Evolutionary conservation across 2,113 vertebrate species (phyloP).

Genomic region (Daubentonia madagascariensis): DNA sequence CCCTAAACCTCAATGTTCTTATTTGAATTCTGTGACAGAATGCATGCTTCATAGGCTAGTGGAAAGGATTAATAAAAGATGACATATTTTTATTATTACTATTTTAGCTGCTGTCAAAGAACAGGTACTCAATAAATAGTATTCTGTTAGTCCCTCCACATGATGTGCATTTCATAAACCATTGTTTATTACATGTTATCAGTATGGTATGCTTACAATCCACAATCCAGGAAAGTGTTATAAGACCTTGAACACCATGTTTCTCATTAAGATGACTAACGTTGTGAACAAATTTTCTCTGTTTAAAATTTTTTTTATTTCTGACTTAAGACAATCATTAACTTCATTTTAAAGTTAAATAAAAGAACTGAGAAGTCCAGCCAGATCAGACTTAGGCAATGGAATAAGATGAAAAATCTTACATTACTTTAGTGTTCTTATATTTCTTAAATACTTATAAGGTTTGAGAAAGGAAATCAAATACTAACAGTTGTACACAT

Average conservation of each 20-base stretch:
- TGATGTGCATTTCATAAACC: not conserved
- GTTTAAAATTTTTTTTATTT: not conserved
- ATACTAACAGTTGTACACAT: not conserved
- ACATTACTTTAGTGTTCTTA: not conserved
- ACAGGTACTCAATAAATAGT: not conserved
- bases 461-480: not conserved
- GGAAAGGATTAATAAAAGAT: not conserved
- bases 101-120: not conserved
- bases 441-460: not conserved
- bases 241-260: not conserved
- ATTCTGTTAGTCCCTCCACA: fast-evolving
- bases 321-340: not conserved
- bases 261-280: not conserved
- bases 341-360: not conserved
- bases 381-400: not conserved
- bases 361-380: not conserved
- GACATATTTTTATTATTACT: not conserved
- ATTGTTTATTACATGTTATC: not conserved
- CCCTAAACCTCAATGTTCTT: not conserved
- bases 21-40: not conserved
- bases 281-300: not conserved
- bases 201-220: not conserved
- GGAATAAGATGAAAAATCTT: not conserved
- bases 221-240: no score
- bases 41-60: not conserved